These are phyloP conservation scores for Drosophila mimetica DNA, from an alignment of 2,888 invertebrate genomes.

Conservation along the genomic window DNA sequence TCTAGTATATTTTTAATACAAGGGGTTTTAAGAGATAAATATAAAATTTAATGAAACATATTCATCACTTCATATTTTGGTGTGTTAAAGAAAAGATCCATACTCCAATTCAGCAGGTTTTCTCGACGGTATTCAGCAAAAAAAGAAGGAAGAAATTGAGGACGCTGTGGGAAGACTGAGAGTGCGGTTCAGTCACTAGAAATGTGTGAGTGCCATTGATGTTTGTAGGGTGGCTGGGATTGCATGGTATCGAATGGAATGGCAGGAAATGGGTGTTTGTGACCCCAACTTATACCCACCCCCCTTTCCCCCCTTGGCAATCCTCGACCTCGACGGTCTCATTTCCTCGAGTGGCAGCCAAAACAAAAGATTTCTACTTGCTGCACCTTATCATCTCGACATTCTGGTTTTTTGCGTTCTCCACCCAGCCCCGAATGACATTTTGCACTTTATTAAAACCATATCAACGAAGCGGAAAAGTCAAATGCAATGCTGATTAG, in stretches of 20 bases:
- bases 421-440: constrained; percentile 40
- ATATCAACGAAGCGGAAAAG: constrained; percentile 77
- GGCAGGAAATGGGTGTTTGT: constrained; percentile 20
- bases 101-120: neutral
- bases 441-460: constrained; percentile 79
- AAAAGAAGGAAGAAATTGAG: neutral
- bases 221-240: constrained; percentile 40
- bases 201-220: constrained; percentile 57
- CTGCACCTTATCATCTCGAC: constrained; percentile 45
- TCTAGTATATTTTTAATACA: no score
- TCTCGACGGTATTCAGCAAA: neutral
- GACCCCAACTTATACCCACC: constrained; percentile 4
- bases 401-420: neutral
- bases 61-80: no score
- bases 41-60: no score
- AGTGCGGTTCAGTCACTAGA: constrained; percentile 7
- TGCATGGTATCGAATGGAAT: neutral
- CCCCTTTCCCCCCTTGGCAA: neutral
- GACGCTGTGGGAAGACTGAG: neutral
- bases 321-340: constrained; percentile 59
- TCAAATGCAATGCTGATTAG: constrained; percentile 77
- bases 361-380: constrained; percentile 76
- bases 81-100: no score
- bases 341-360: constrained; percentile 73
- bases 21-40: no score